phyloP scores from a whole-genome alignment of 1,140 invertebrate species.

The Littorina saxatilis region DNA sequence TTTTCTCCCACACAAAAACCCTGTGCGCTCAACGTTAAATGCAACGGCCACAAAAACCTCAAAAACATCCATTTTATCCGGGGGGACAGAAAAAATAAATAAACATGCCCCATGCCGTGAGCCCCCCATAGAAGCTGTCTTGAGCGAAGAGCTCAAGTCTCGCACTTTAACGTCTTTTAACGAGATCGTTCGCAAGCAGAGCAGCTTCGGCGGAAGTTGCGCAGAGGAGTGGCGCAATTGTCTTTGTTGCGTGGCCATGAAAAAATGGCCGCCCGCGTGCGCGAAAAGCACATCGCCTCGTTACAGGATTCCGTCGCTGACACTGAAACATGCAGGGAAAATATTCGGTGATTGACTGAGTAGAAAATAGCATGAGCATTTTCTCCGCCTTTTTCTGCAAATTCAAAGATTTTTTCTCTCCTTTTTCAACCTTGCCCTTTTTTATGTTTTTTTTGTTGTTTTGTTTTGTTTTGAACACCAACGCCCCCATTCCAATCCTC shows the following conservation, averaged over 20 bases:
- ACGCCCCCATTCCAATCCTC: no score
- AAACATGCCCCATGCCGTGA: neutral
- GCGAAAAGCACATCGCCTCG: neutral
- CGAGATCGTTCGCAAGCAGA: neutral
- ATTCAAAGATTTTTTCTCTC: no score
- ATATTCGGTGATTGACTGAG: neutral
- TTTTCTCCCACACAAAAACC: neutral
- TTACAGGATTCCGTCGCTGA: neutral
- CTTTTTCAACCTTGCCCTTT: no score
- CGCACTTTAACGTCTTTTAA: conserved; percentile 14
- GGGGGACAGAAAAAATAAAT: conserved; percentile 1
- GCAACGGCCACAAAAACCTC: neutral
- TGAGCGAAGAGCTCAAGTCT: neutral
- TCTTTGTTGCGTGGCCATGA: conserved; percentile 6
- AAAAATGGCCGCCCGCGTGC: neutral
- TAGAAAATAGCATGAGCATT: neutral
- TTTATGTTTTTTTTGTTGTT: no score
- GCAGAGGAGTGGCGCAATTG: conserved; percentile 11
- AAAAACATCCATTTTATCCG: neutral
- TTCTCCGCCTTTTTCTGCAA: neutral
- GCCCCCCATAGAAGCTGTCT: neutral
- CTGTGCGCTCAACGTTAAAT: neutral
- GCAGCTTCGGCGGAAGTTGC: conserved; percentile 3
- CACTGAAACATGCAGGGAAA: neutral
- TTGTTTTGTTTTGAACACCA: no score